Percentiles rank a stretch among this genome's conserved stretches.
Evolutionary conservation across 2,888 invertebrate species (phyloP).

Genomic region (Unio pictorum): DNA sequence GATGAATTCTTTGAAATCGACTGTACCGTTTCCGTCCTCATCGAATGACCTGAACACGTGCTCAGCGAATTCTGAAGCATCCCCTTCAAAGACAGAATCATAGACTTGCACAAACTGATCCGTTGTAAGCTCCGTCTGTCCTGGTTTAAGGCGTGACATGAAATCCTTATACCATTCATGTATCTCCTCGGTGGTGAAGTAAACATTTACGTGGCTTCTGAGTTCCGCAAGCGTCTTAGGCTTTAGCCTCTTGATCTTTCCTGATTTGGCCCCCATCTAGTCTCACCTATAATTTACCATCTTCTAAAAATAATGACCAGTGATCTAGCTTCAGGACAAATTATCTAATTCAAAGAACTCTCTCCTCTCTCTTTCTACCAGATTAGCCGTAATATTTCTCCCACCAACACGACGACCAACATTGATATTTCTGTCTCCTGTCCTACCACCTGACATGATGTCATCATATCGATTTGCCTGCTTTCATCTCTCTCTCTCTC

Average conservation of each 20-base stretch:
- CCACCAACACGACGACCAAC: too few relatives aligned
- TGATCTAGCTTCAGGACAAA: too few relatives aligned
- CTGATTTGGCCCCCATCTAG: too few relatives aligned
- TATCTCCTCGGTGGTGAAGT: constrained; percentile 38
- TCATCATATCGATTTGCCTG: too few relatives aligned
- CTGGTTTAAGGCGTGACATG: constrained; percentile 8
- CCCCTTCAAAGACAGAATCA: constrained; percentile 31
- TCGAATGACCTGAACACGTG: constrained; percentile 41
- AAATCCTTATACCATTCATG: constrained; percentile 28
- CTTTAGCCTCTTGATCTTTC: constrained; percentile 5
- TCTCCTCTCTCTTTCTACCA: too few relatives aligned
- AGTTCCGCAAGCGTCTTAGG: constrained; percentile 36
- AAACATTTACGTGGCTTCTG: constrained; percentile 28
- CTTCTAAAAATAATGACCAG: too few relatives aligned
- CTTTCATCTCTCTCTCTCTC: too few relatives aligned
- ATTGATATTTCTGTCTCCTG: too few relatives aligned
- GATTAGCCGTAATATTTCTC: too few relatives aligned
- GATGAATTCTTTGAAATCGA: constrained; percentile 39
- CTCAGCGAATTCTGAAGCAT: constrained; percentile 34
- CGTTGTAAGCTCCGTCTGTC: constrained; percentile 17
- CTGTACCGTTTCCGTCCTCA: constrained; percentile 21
- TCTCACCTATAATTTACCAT: too few relatives aligned
- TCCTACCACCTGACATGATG: too few relatives aligned
- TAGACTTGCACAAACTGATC: constrained; percentile 34
- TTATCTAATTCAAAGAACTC: too few relatives aligned